Evolutionary conservation across 2,113 vertebrate species (phyloP).

Genomic region (Pteronura brasiliensis): DNA sequence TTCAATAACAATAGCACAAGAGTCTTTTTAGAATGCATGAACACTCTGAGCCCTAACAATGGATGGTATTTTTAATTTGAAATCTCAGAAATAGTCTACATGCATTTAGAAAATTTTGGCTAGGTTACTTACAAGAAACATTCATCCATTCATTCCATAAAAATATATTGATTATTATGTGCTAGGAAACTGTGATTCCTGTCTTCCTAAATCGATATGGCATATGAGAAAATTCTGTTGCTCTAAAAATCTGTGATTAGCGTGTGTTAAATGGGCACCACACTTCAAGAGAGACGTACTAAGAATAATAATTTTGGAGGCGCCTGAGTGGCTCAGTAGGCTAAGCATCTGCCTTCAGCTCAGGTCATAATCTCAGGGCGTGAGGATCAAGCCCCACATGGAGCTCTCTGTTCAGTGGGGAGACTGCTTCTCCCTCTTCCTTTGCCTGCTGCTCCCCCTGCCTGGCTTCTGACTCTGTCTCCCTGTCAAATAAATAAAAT

Average conservation of each 20-base stretch:
- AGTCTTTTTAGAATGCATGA: neutral
- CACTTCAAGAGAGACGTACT: neutral
- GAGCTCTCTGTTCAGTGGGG: neutral
- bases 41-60: neutral
- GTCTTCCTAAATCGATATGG: neutral
- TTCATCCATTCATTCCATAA: neutral
- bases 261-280: neutral
- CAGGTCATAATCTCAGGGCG: neutral
- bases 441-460: neutral
- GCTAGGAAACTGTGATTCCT: neutral
- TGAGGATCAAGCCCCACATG: neutral
- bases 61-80: neutral
- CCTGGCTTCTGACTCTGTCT: neutral
- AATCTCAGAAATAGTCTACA: constrained; percentile 1
- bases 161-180: neutral
- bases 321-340: neutral
- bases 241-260: neutral
- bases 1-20: neutral
- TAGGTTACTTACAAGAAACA: neutral
- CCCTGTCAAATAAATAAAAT: neutral
- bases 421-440: neutral
- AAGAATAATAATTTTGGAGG: neutral
- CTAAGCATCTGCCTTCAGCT: neutral
- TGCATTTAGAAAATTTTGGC: neutral
- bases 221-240: neutral